These are phyloP conservation scores for Epinephelus lanceolatus DNA, from an alignment of 2,113 vertebrate genomes.

Conservation along the genomic window DNA sequence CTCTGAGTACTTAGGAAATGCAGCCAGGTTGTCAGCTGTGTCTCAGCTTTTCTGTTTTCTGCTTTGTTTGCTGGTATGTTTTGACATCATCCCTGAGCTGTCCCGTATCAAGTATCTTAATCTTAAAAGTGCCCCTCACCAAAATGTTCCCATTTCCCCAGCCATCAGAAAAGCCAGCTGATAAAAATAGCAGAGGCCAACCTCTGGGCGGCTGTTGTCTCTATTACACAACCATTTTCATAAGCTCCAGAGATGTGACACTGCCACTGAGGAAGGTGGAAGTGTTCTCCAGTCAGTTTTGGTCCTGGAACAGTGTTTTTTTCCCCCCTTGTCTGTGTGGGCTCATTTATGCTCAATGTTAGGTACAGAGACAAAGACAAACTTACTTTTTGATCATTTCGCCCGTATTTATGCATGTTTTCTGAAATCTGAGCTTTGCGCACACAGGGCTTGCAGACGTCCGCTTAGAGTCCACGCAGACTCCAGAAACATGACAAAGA, in stretches of 20 bases:
- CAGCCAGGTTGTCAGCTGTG: background rate
- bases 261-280: conserved; percentile 34
- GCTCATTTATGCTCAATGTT: too few relatives aligned
- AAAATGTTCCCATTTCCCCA: conserved; percentile 52
- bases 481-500: too few relatives aligned
- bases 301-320: background rate
- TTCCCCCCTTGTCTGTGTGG: too few relatives aligned
- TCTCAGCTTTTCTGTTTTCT: background rate
- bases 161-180: background rate
- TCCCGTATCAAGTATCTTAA: conserved; percentile 43
- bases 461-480: too few relatives aligned
- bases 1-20: background rate
- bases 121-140: conserved; percentile 20
- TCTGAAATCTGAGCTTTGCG: too few relatives aligned
- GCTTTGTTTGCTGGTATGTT: conserved; percentile 21
- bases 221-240: conserved; percentile 60
- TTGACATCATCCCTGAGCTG: conserved; percentile 28
- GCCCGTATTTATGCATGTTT: too few relatives aligned
- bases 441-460: too few relatives aligned
- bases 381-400: too few relatives aligned
- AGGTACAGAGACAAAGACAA: too few relatives aligned
- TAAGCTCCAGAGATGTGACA: conserved; percentile 45
- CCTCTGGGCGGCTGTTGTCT: conserved; percentile 43
- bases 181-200: conserved; percentile 58
- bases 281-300: conserved; percentile 20